Evolutionary conservation across 1,140 invertebrate genomes (phyloP), one percentile per base, ranked within the genome.

Genomic region (Druon quercuslanigerum): DNA sequence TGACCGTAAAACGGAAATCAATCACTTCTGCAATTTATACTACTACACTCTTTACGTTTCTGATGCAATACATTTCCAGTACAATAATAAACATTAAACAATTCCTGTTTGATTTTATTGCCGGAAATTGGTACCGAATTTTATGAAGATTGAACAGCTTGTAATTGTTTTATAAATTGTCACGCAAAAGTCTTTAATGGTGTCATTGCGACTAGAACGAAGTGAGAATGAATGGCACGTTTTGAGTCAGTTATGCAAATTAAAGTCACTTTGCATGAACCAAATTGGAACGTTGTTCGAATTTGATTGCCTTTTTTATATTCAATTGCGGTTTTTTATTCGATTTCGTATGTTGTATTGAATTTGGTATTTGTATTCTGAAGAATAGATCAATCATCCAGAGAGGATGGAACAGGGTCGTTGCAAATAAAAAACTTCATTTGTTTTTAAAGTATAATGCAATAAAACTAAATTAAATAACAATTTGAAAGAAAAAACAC

Each of bases 141-240:
- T 66, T 13, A n/a, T 33, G 60, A n/a, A 66, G 40, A 66, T 66
- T 33, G 60, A 40, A 14, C 13, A 14, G 33, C 20, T 16, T 40
- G 12, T 66, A 66, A 66, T 66, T 66, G 60, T 46, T 66, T 66
- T 66, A 14, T 40, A 33, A 66, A 66, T 66, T 25, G 60, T 40
- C 60, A 66, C 60, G 33, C 60, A 66, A 66, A 40, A 66, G 40
- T 66, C 33, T 25, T n/a, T n/a, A 66, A 66, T 8, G n/a, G 19
- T 25, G 20, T 40, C 25, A 14, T 14, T 33, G 20, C 19, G 12
- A 40, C 25, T 33, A 13, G 16, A n/a, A 16, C 6, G 40, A 66
- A n/a, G 20, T 66, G 25, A 40, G 60, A 66, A 66, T n/a, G n/a
- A 66, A 40, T 33, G 25, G 40, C 25, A 66, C 25, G 25, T 66